Evolutionary conservation across 2,113 vertebrate species (phyloP).

Genomic region (Pangasianodon hypophthalmus): DNA sequence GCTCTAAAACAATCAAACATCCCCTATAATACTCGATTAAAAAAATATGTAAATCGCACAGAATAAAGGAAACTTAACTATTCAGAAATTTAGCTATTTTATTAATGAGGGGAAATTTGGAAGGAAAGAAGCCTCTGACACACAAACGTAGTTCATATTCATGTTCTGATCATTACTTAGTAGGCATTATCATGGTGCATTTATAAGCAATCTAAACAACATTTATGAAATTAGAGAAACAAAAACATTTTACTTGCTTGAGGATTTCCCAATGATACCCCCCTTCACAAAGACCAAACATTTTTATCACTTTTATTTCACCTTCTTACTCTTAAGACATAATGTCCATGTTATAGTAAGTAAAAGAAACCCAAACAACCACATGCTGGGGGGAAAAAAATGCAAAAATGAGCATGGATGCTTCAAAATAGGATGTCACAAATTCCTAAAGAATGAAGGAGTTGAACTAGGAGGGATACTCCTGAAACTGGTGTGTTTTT

Average conservation of each 20-base stretch:
- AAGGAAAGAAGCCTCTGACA: too few relatives aligned
- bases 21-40: not conserved
- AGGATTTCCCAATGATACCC: too few relatives aligned
- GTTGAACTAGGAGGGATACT: conserved; percentile 44
- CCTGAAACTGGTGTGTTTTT: conserved; percentile 45
- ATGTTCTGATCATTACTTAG: too few relatives aligned
- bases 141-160: too few relatives aligned
- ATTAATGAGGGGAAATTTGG: not conserved
- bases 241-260: not conserved
- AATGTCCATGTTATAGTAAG: not conserved
- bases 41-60: not conserved
- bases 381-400: not conserved
- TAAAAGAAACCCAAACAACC: not conserved
- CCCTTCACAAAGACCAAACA: too few relatives aligned
- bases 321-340: not conserved
- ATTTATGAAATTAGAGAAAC: not conserved
- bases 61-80: not conserved
- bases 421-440: not conserved
- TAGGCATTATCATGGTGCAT: too few relatives aligned
- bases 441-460: not conserved
- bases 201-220: not conserved
- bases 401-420: not conserved
- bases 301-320: not conserved
- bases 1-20: too few relatives aligned
- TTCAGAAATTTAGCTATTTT: not conserved